Percentiles rank a stretch among this genome's conserved stretches.
These are phyloP conservation scores for Oceanodroma tethys DNA, from an alignment of 2,113 vertebrate genomes.

Conservation along the genomic window DNA sequence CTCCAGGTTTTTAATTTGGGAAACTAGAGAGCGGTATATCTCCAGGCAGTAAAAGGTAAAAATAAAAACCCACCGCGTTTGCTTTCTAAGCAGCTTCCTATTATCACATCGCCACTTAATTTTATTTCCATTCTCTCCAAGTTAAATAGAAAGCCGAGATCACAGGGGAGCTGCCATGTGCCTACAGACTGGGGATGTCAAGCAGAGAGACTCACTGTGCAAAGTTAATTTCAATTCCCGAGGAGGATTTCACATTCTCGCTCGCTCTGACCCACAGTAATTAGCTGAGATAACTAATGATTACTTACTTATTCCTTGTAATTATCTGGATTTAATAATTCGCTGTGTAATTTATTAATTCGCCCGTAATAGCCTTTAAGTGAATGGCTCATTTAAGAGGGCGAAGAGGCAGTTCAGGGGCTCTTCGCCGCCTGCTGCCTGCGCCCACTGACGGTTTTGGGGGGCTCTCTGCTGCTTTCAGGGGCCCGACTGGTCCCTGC, in stretches of 20 bases:
- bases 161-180: conserved; percentile 80
- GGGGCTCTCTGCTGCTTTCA: neutral
- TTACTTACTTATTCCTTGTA: conserved; percentile 97
- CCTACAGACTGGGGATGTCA: conserved; percentile 79
- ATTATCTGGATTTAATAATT: conserved; percentile 99
- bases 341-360: conserved; percentile 99
- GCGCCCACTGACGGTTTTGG: conserved; percentile 71
- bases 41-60: conserved; percentile 39
- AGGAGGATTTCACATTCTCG: conserved; percentile 84
- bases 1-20: neutral
- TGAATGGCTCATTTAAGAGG: conserved; percentile 86
- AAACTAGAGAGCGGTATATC: conserved; percentile 40
- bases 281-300: conserved; percentile 99
- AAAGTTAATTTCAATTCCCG: conserved; percentile 97
- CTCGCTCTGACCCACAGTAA: conserved; percentile 96
- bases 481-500: neutral
- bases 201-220: conserved; percentile 81
- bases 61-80: conserved; percentile 63
- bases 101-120: conserved; percentile 76
- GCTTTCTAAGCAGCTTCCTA: conserved; percentile 72
- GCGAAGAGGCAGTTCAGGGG: conserved; percentile 61
- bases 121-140: conserved; percentile 82
- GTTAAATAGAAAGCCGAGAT: conserved; percentile 79
- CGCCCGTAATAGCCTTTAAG: conserved; percentile 92
- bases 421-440: conserved; percentile 73